Percentiles rank a stretch among this genome's conserved stretches.
These are phyloP conservation scores for Uloborus diversus DNA, from an alignment of 1,140 invertebrate species.

Conservation along the genomic window DNA sequence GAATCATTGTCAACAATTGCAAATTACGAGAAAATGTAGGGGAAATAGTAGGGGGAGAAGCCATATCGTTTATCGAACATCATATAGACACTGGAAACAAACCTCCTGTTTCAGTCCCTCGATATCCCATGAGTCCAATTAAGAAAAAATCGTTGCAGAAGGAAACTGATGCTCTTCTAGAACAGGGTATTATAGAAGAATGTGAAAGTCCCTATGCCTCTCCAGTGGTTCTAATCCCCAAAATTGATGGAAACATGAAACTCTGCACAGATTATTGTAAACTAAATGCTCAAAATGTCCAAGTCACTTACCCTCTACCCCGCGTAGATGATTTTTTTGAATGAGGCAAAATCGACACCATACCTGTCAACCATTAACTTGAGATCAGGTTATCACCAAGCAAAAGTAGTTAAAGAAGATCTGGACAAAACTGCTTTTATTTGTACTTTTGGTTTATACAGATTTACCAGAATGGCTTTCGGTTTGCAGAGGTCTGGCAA, in stretches of 20 bases:
- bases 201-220: constrained; percentile 49
- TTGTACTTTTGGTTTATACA: constrained; percentile 58
- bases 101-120: constrained; percentile 25
- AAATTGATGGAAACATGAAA: not conserved
- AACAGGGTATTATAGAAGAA: constrained; percentile 56
- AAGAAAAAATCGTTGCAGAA: constrained; percentile 39
- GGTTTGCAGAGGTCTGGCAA: constrained; percentile 43
- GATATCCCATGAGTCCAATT: constrained; percentile 21
- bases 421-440: constrained; percentile 66
- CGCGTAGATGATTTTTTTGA: not conserved
- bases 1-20: too few species aligned
- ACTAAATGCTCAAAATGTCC: not conserved
- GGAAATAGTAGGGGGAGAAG: not conserved
- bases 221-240: constrained; percentile 57
- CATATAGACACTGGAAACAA: constrained; percentile 54
- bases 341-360: not conserved
- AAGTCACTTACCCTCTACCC: not conserved
- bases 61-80: constrained; percentile 22
- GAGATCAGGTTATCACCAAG: not conserved
- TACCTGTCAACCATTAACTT: not conserved
- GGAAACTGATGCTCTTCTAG: constrained; percentile 57
- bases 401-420: constrained; percentile 53
- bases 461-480: constrained; percentile 56
- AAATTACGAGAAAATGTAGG: too few species aligned
- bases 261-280: constrained; percentile 37